Conservation (phyloP, 2,888 invertebrate species). For the Griposia aprilina region DNA sequence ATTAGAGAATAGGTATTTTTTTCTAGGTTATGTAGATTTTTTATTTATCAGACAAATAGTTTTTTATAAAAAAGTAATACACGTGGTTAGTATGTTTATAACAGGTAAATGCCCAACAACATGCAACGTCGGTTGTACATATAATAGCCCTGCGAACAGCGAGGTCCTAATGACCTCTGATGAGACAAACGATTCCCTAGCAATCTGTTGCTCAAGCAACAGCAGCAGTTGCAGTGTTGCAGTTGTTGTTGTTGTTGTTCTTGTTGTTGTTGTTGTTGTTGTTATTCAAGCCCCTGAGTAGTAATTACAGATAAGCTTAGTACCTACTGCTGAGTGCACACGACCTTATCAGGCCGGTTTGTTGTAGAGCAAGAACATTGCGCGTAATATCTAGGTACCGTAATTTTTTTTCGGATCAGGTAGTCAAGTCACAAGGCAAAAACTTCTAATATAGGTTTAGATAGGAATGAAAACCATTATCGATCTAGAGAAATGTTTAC, state of each 20-base stretch:
- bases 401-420: neutral
- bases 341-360: neutral
- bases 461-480: neutral
- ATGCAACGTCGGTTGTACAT: neutral
- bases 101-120: neutral
- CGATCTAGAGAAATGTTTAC: neutral
- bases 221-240: too few species aligned
- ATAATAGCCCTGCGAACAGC: neutral
- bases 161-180: slow-evolving; percentile 5
- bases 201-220: too few species aligned
- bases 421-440: neutral
- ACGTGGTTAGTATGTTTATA: neutral
- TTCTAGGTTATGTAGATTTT: neutral
- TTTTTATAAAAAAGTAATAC: neutral
- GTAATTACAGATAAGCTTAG: slow-evolving; percentile 30
- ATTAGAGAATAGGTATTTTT: neutral
- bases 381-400: neutral
- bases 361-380: neutral
- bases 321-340: slow-evolving; percentile 10
- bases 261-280: too few species aligned
- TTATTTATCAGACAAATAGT: neutral
- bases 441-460: neutral
- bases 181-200: slow-evolving; percentile 4
- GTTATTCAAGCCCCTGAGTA: neutral
- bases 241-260: too few species aligned